Base-by-base conservation (phyloP, 1,140 invertebrate genomes). In the Drosophila sp. region DNA sequence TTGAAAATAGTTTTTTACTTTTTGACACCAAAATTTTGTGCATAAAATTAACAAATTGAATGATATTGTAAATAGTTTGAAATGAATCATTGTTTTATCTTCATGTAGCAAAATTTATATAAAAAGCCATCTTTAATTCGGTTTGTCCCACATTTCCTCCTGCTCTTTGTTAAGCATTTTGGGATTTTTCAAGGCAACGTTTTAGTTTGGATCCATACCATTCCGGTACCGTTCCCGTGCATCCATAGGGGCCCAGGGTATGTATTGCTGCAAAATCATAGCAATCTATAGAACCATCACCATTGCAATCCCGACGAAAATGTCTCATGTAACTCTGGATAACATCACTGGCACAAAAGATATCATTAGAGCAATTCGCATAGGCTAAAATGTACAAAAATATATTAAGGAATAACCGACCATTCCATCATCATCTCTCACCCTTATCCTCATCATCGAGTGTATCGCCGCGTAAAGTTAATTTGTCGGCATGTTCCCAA, bases 261-360 rank as follows among this genome's bases (percentile, higher is more conserved):
- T 55, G 50, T 55, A 55, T 55, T 4, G 50, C 50, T 55, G 25
- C 50, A 30, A 25, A 55, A 30, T 55, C 50, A 55, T 55, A 55
- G 29, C 50, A 55, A 55, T 55, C 50, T n/a, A 55, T 55, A 7
- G 3, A 7, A 11, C 27, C 27, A 30, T 55, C 50, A 1, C 50
- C 50, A 55, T 55, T 55, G 7, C 50, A 55, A 11, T 55, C 50
- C 50, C 11, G 50, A 23, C 8, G n/a, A 29, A 55, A 55, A 29
- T 7, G 10, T 55, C 8, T 29, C 50, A 55, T 55, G 10, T 55
- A 55, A 4, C 29, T 29, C 3, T 55, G 50, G 6, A 55, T 55
- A 11, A 29, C 25, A 30, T 55, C 50, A 4, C 10, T 7, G 25
- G 50, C 50, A 55, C 50, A 55, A 11, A 55, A 55, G 25, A 55